These are phyloP conservation scores for Lycorma delicatula DNA, from an alignment of 1,140 invertebrate genomes.

Conservation along the genomic window DNA sequence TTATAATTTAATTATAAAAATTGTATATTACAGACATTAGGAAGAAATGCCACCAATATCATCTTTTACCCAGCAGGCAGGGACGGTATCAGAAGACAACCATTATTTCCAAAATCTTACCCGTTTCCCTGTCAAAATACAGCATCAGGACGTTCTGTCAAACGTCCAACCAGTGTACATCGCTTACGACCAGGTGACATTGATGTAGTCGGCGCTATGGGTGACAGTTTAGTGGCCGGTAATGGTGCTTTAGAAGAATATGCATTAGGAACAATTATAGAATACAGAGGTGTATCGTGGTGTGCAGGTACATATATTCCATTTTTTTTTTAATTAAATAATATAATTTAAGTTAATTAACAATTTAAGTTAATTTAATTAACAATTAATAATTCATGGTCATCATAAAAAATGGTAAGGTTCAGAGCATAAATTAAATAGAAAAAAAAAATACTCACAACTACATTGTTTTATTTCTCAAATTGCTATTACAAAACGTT, in stretches of 20 bases:
- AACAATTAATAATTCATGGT: no score
- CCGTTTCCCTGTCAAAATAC: conserved; percentile 39
- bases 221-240: conserved; percentile 68
- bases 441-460: no score
- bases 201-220: conserved; percentile 66
- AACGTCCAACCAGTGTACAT: conserved; percentile 46
- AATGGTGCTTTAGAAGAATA: conserved; percentile 65
- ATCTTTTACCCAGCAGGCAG: conserved; percentile 28
- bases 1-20: no score
- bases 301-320: conserved; percentile 46
- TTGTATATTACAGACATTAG: no score
- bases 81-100: conserved; percentile 35
- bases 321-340: no score
- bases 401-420: no score
- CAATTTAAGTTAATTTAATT: no score
- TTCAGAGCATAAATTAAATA: no score
- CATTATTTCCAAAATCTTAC: conserved; percentile 28
- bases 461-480: no score
- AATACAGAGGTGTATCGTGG: conserved; percentile 70
- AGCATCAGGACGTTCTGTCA: conserved; percentile 28
- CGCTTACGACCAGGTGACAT: conserved; percentile 62
- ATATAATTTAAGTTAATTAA: no score
- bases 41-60: no score
- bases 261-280: conserved; percentile 60
- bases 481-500: no score